Evolutionary conservation across 2,888 invertebrate genomes (phyloP), one percentile per base, ranked within the genome.

Genomic region (Tipula unca): DNA sequence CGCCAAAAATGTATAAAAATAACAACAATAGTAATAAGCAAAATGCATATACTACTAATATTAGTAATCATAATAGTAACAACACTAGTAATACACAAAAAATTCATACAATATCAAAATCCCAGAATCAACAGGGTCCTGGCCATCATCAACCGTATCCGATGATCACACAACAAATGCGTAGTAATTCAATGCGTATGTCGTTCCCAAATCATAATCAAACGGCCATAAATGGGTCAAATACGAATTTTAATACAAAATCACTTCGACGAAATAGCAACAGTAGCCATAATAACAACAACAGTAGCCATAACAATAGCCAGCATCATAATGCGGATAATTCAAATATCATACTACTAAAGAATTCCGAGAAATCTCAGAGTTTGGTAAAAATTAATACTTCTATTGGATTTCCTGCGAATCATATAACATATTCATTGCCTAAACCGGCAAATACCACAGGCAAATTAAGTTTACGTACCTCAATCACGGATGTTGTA

Each of bases 1-100:
- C 91, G 89, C 91, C 91, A 88, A 91, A 91, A 89, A 89, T 91
- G 87, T 90, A 91, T 88, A 91, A 91, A 89, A 90, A 89, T 87
- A 88, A 89, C 88, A 89, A 89, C 88, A 87, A 85, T 87, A 85
- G 85, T 87, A 29, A 42, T 85, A 84, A 84, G 20, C 32, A 87
- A 87, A 86, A 85, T 86, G 85, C 87, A 87, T 86, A 86, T 87
- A 69, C 87, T 85, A 86, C 87, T 86, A 87, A 87, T 36, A 87
- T 87, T 85, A 87, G 87, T 86, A 87, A 86, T 48, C 86, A 86
- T 29, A 87, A 87, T 14, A 86, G n/a, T 86, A 54, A 86, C 1
- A 86, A 87, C 54, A 48, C 87, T 87, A 85, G 87, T 87, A 86
- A 86, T 87, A 86, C 86, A 83, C 85, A 86, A 85, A 86, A 87